Conservation (phyloP, 2,113 vertebrate genomes). For the Alethe diademata region DNA sequence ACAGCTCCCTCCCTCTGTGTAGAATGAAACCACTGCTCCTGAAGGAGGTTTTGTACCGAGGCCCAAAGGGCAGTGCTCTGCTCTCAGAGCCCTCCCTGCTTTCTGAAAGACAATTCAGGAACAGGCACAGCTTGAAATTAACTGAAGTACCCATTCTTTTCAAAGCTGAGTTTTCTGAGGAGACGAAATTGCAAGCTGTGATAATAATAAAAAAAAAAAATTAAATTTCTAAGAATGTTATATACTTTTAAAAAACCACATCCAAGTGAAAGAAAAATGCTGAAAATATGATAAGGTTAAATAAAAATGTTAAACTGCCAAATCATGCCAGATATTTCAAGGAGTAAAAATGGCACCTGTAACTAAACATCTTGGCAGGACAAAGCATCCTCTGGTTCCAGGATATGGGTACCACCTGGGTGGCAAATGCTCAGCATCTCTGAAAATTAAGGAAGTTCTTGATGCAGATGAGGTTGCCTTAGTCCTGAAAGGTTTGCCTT, state of each 20-base stretch:
- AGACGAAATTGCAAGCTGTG: neutral
- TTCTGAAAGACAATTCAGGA: neutral
- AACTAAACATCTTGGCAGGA: neutral
- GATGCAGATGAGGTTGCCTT: neutral
- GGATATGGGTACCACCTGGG: neutral
- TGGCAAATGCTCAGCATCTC: neutral
- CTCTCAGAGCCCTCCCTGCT: neutral
- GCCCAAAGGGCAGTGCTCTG: neutral
- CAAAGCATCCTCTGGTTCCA: neutral
- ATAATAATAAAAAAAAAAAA: neutral
- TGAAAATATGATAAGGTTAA: neutral
- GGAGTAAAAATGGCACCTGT: neutral
- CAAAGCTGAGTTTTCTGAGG: neutral
- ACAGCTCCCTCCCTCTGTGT: neutral
- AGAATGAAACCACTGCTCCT: neutral
- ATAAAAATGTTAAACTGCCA: neutral
- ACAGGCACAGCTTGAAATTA: neutral
- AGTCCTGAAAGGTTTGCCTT: neutral
- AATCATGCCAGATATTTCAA: neutral
- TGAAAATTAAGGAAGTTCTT: neutral
- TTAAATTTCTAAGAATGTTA: neutral
- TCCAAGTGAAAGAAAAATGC: neutral
- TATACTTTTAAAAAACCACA: neutral
- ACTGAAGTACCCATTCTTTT: neutral
- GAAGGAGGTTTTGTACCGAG: neutral